Evolutionary conservation across 1,140 invertebrate species (phyloP).

Genomic region (Dicyema japonicum): DNA sequence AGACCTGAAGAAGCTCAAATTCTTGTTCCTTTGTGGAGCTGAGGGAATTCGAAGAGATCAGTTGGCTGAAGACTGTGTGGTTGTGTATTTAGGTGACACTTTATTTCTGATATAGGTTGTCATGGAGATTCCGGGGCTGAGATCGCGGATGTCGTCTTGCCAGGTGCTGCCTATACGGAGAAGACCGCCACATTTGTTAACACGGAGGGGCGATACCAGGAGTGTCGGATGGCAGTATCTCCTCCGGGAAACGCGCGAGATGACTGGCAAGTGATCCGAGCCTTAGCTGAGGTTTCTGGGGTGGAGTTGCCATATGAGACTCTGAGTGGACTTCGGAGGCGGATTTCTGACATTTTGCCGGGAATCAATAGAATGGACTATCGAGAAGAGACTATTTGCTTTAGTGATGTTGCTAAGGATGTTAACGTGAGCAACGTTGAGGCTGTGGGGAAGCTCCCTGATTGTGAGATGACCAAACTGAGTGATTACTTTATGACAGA

Average conservation of each 20-base stretch:
- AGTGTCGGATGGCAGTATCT: slow-evolving; percentile 52
- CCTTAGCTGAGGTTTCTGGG: slow-evolving; percentile 43
- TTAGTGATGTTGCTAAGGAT: too few relatives aligned
- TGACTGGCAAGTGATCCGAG: slow-evolving; percentile 89
- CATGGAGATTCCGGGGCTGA: slow-evolving; percentile 69
- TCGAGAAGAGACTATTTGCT: slow-evolving; percentile 46
- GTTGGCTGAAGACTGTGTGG: slow-evolving; percentile 41
- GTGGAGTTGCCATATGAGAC: slow-evolving; percentile 53
- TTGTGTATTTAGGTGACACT: slow-evolving; percentile 48
- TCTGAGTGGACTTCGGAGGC: slow-evolving; percentile 40
- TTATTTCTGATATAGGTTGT: slow-evolving; percentile 30
- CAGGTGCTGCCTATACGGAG: slow-evolving; percentile 83
- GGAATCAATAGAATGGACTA: slow-evolving; percentile 47
- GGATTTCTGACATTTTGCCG: slow-evolving; percentile 51
- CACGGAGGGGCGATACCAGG: slow-evolving; percentile 76
- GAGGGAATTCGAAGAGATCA: slow-evolving; percentile 49
- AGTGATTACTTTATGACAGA: slow-evolving; percentile 96
- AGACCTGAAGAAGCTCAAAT: slow-evolving; percentile 36
- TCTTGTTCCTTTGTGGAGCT: slow-evolving; percentile 56
- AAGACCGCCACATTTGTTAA: slow-evolving; percentile 84
- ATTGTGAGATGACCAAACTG: slow-evolving; percentile 21
- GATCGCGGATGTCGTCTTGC: slow-evolving; percentile 63
- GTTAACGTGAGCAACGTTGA: neutral
- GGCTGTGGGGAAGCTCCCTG: slow-evolving; percentile 1
- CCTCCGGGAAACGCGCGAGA: slow-evolving; percentile 65